Base-by-base conservation (phyloP, 1,140 invertebrate species). In the Conus betulinus region DNA sequence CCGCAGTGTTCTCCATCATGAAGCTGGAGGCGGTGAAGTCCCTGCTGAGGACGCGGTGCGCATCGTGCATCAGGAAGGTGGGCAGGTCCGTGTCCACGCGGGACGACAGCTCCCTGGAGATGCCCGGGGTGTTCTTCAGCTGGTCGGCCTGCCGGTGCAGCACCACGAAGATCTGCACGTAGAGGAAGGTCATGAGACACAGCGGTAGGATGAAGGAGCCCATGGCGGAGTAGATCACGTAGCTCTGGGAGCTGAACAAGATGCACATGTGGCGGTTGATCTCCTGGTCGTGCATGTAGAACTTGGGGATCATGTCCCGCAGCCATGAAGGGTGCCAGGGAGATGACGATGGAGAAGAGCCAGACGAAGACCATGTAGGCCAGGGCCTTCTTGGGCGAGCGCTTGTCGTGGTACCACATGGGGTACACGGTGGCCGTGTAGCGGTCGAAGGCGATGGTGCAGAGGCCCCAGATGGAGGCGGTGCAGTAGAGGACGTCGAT, bases 201-300 rank as follows among this genome's bases (percentile, higher is more conserved):
- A 98, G 98, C 15, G 99, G 98, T 92, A 99, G 97, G 95, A 98
- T 99, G 96, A 99, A 99, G 84, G 98, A 99, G 11, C 98, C 98
- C 51, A 99, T 96, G 3, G 98, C 98, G 7, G 98, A 98, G 95
- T 98, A 99, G 82, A 99, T 96, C 91, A 99, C 99, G 96, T 99
- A 99, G 27, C 97, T 97, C 85, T 97, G 97, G 11, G 92, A 93
- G 67, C 93, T 89, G 91, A 95, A 95, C 60, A 95, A 90, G 27
- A 95, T 91, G 90, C 95, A 95, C 27, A 95, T 89, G 81, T 94
- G 92, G 11, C 92, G 91, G 39, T 93, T 92, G 51, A 92, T 91
- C 11, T 39, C 52, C 39, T 88, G 79, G 87, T 93, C 92, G 91
- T 92, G 92, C 76, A 91, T 87, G 86, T 93, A 94, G 78, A 93